Evolutionary conservation across 2,888 invertebrate genomes (phyloP).

Genomic region (Brachyopa scutellaris): DNA sequence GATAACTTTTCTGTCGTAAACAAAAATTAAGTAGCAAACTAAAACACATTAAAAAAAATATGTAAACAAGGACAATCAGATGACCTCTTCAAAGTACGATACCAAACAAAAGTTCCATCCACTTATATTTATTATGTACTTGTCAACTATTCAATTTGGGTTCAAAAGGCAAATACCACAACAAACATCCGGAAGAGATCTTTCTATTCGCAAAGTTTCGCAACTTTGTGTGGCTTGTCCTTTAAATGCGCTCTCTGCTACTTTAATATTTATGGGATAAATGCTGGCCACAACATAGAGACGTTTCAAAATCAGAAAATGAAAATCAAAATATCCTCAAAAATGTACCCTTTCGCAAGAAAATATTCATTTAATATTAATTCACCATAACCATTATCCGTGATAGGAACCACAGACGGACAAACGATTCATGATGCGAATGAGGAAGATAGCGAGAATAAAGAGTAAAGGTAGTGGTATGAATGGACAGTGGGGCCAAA

Average conservation of each 20-base stretch:
- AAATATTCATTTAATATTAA: constrained; percentile 43
- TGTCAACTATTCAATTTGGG: too few species aligned
- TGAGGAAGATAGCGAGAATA: too few species aligned
- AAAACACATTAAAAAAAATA: too few species aligned
- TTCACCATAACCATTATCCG: constrained; percentile 42
- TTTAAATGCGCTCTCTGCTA: neutral
- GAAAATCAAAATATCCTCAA: constrained; percentile 47
- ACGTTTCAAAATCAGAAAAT: constrained; percentile 47
- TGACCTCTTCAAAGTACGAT: too few species aligned
- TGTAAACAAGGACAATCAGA: too few species aligned
- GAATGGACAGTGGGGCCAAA: too few species aligned
- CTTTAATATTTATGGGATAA: constrained; percentile 46
- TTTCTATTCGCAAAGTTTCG: constrained; percentile 3
- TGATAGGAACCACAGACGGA: constrained; percentile 11
- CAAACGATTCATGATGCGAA: neutral
- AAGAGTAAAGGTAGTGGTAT: too few species aligned
- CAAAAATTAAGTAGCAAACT: too few species aligned
- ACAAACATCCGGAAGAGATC: constrained; percentile 29
- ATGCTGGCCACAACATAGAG: constrained; percentile 2
- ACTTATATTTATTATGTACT: too few species aligned
- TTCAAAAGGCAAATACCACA: too few species aligned
- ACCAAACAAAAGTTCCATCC: too few species aligned
- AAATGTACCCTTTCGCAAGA: constrained; percentile 34
- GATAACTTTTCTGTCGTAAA: too few species aligned
- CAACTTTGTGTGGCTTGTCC: constrained; percentile 8